Evolutionary conservation across 2,797 vertebrate genomes (phyloP), one percentile per base, ranked within the genome.

Genomic region (Pantherophis vulpinus): DNA sequence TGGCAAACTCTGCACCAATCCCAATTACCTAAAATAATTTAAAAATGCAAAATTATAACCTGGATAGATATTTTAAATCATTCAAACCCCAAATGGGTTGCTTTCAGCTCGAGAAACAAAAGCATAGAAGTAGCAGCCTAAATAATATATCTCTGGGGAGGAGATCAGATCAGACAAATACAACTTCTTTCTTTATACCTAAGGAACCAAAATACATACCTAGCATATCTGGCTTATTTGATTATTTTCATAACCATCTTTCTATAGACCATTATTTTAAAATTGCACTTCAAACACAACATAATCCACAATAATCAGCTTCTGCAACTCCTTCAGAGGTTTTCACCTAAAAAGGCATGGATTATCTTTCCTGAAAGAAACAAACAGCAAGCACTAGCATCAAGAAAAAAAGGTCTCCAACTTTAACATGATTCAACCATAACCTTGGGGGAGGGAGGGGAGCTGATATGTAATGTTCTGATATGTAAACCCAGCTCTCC

Each of bases 401-500:
- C 0, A 0, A 55, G 88, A 87, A 89, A 88, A 90, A 91, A 60
- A 55, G 88, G 55, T 95, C 94, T 94, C 56, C 94, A 55, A 93
- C 91, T 93, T 93, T 1, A 1, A 93, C 93, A 32, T 8, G 89
- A 96, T 94, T 20, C 93, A 94, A 59, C 94, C 95, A 92, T 94
- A 96, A 94, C 88, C 95, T 74, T 74, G 66, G 29, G 12, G 63
- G 29, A 93, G 95, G 93, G 70, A 89, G 86, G 32, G 79, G 87
- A 94, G 95, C 10, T 42, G 37, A 95, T 32, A 86, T 32, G 8
- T n/a, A 88, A 88, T 42, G 95, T 4, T 8, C 92, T 96, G 93
- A 95, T 95, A 94, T 42, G 89, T 23, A 94, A 92, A 94, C 91
- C 74, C 1, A 94, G 95, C 94, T 94, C 95, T 12, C 91, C 91